These are phyloP conservation scores for Podiceps cristatus DNA, from an alignment of 2,113 vertebrate species.

Conservation along the genomic window DNA sequence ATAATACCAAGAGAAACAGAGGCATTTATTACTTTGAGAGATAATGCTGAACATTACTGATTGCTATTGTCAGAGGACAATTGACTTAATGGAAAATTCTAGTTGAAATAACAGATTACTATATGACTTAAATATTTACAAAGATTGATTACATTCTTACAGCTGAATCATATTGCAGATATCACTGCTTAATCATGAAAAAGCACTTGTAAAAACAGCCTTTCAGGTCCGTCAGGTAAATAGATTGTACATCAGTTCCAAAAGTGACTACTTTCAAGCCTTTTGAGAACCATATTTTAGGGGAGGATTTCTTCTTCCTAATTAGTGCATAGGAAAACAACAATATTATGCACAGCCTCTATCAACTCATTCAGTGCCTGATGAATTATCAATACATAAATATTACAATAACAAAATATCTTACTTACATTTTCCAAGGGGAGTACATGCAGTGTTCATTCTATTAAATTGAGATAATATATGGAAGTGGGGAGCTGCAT, in stretches of 20 bases:
- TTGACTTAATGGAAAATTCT: background rate
- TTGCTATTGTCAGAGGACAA: conserved; percentile 23
- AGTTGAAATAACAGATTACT: conserved; percentile 12
- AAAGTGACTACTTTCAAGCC: background rate
- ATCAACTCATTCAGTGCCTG: background rate
- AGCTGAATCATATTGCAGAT: background rate
- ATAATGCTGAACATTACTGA: conserved; percentile 11
- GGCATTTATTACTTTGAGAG: background rate
- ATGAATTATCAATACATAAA: background rate
- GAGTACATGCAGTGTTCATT: background rate
- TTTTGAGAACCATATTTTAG: background rate
- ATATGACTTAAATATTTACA: conserved; percentile 11
- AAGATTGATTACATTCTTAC: background rate
- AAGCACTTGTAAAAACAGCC: background rate
- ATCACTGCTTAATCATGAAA: background rate
- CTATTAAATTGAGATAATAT: background rate
- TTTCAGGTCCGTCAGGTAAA: background rate
- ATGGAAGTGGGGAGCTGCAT: background rate
- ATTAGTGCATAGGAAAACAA: background rate
- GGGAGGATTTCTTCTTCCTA: background rate
- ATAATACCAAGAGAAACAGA: background rate
- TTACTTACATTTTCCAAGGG: background rate
- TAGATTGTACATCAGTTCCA: background rate
- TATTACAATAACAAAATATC: background rate
- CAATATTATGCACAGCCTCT: background rate